Conservation (phyloP, 2,113 vertebrate species). For the Sylvietta virens region DNA sequence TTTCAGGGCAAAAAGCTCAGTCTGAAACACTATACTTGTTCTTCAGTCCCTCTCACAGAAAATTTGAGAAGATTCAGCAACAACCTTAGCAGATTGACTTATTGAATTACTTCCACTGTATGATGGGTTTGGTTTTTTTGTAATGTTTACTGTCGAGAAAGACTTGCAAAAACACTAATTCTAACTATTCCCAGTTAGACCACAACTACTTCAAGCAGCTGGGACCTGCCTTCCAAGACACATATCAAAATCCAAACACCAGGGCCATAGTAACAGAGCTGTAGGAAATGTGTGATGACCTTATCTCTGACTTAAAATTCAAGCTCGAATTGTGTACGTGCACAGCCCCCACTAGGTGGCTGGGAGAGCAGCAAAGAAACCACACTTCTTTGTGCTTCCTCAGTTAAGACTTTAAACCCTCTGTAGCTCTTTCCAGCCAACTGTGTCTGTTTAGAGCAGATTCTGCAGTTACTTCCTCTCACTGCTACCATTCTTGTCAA, state of each 20-base stretch:
- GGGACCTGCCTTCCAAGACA: not conserved
- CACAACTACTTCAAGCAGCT: not conserved
- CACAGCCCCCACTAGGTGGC: not conserved
- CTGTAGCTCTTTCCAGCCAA: not conserved
- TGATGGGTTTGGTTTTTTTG: rapidly evolving
- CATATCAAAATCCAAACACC: not conserved
- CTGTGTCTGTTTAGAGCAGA: not conserved
- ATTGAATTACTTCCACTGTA: not conserved
- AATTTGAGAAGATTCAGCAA: not conserved
- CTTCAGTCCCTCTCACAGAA: not conserved
- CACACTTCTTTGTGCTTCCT: not conserved
- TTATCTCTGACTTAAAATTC: not conserved
- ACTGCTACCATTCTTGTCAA: conserved; percentile 41
- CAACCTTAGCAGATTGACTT: not conserved
- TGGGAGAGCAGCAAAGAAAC: not conserved
- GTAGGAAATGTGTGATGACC: not conserved
- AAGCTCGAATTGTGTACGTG: not conserved
- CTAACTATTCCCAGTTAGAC: not conserved
- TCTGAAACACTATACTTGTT: not conserved
- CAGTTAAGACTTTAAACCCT: not conserved
- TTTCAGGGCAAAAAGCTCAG: not conserved
- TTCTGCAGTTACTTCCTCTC: conserved; percentile 18
- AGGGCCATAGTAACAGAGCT: not conserved
- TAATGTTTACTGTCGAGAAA: not conserved
- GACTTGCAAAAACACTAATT: not conserved